A percentile compares a stretch with the other conserved stretches of the same genome.
Evolutionary conservation across 2,888 invertebrate genomes (phyloP).

Genomic region (Eupithecia insigniata): DNA sequence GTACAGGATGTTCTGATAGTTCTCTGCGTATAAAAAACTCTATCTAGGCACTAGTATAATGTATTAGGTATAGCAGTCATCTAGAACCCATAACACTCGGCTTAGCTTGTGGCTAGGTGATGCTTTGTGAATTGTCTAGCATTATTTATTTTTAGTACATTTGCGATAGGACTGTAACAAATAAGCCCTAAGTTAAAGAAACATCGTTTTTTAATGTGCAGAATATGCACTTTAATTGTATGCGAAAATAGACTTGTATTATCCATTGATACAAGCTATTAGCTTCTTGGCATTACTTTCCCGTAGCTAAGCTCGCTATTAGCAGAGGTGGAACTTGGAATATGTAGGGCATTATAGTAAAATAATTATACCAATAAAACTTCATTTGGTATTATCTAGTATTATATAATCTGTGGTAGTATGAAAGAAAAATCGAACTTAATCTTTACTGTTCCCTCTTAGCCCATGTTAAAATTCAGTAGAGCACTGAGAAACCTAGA

Average conservation of each 20-base stretch:
- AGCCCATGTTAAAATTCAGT: conserved; percentile 5
- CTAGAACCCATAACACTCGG: too few relatives aligned
- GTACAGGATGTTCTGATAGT: too few relatives aligned
- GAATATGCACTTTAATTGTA: background rate
- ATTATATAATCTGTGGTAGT: too few relatives aligned
- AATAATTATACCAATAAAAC: background rate
- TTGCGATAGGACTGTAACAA: background rate
- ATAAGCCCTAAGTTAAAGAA: background rate
- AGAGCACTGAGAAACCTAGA: background rate
- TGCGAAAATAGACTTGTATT: conserved; percentile 6
- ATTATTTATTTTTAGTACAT: background rate
- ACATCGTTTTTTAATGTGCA: background rate
- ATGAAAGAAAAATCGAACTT: background rate
- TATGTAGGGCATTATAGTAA: background rate
- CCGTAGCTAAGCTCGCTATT: background rate
- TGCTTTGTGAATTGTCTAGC: too few relatives aligned
- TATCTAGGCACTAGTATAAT: too few relatives aligned
- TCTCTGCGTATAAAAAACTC: too few relatives aligned
- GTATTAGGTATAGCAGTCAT: too few relatives aligned
- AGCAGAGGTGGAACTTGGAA: background rate
- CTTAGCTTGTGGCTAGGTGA: too few relatives aligned
- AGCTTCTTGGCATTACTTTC: conserved; percentile 2
- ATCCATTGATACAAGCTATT: background rate
- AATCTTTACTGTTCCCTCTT: background rate
- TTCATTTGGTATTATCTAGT: too few relatives aligned